A percentile compares a stretch with the other conserved stretches of the same genome.
Evolutionary conservation across 2,888 invertebrate genomes (phyloP).

Genomic region (Mimumesa dahlbomi): DNA sequence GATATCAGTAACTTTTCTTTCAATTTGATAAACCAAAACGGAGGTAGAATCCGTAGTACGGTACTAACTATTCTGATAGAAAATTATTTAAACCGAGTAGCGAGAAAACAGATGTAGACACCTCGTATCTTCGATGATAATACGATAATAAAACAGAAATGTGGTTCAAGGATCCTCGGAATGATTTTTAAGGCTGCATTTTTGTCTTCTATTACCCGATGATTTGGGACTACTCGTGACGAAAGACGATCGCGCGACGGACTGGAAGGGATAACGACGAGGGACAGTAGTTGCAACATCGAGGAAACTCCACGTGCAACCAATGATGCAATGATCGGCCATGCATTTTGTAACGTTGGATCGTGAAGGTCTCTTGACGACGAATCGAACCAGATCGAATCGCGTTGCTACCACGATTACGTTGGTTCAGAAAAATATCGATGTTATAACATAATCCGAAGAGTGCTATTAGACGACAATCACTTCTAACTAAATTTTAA

Average conservation of each 20-base stretch:
- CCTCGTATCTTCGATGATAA: no score
- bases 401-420: conserved; percentile 1
- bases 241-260: not conserved
- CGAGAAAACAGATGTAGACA: no score
- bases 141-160: no score
- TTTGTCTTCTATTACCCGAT: conserved; percentile 19
- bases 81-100: conserved; percentile 3
- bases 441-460: not conserved
- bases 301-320: conserved; percentile 62
- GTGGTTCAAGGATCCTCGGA: not conserved
- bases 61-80: no score
- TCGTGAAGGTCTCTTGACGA: conserved; percentile 17
- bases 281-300: conserved; percentile 61
- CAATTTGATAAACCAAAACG: no score
- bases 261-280: conserved; percentile 14
- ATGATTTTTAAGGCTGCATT: conserved; percentile 11
- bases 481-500: conserved; percentile 8
- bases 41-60: no score
- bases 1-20: no score
- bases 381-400: conserved; percentile 38
- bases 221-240: not conserved
- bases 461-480: conserved; percentile 9
- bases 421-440: not conserved
- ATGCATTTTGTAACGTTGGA: conserved; percentile 58
- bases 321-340: conserved; percentile 59